These are phyloP conservation scores for Drosophila nr. fundita DNA, from an alignment of 2,888 invertebrate species.

Conservation along the genomic window DNA sequence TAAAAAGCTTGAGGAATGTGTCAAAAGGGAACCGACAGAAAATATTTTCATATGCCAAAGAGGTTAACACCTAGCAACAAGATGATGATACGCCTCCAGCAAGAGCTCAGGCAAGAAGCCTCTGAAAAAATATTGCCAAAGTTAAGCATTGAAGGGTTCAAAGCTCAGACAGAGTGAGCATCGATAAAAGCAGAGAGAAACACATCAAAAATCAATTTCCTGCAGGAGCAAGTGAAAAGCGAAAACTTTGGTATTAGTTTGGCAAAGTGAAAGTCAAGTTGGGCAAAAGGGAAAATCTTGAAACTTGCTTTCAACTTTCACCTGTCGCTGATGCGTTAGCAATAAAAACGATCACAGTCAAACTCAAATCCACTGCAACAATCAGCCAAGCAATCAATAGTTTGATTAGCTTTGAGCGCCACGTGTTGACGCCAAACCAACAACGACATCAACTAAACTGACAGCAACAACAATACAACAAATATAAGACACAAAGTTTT, in stretches of 20 bases:
- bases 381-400: conserved; percentile 79
- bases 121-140: conserved; percentile 32
- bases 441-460: conserved; percentile 27
- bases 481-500: conserved; percentile 54
- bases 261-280: conserved; percentile 71
- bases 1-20: conserved; percentile 45
- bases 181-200: conserved; percentile 7
- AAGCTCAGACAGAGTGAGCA: conserved; percentile 17
- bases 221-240: conserved; percentile 62
- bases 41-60: conserved; percentile 64
- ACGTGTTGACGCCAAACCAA: conserved; percentile 69
- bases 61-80: conserved; percentile 65
- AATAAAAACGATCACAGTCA: conserved; percentile 63
- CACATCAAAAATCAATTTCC: conserved; percentile 78
- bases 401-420: conserved; percentile 73
- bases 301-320: conserved; percentile 68
- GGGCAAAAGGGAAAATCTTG: conserved; percentile 40
- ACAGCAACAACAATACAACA: conserved; percentile 14
- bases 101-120: conserved; percentile 5
- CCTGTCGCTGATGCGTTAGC: conserved; percentile 55
- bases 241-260: conserved; percentile 71
- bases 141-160: conserved; percentile 37
- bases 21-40: conserved; percentile 39
- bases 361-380: conserved; percentile 61
- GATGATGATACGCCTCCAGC: conserved; percentile 32